Base-by-base conservation (phyloP, 1,140 invertebrate genomes). In the Bacillus rossius region DNA sequence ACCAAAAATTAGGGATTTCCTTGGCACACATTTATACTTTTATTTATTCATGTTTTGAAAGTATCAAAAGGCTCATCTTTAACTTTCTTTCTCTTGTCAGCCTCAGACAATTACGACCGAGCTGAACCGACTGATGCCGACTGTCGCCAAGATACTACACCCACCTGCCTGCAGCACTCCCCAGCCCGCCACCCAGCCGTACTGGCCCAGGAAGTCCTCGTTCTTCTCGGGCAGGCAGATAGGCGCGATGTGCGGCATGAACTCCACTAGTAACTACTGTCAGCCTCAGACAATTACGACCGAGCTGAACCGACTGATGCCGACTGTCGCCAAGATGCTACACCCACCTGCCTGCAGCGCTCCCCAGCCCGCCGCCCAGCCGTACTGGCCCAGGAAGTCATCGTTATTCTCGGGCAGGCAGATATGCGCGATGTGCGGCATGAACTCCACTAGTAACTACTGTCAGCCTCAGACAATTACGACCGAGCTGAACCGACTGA, bases 301-400 rank as follows among this genome's bases (percentile, higher is more conserved):
- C 29, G 29, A 34, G 5, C 29, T 34, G 4, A 34, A 10, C 4
- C 10, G 29, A 34, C 29, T 34, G 10, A 7, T 34, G 29, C 29
- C 10, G 29, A 34, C 29, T 34, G n/a, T n/a, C n/a, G n/a, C n/a
- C n/a, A n/a, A n/a, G n/a, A n/a, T n/a, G n/a, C n/a, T n/a, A n/a
- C n/a, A 14, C 50, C 68, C 68, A 80, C 84, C 83, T 69, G 84
- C 80, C 75, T 86, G 90, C n/a, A 96, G 75, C 5, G 93, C 93
- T 23, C 94, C 94, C 94, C 94, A 96, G 29, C 94, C 94, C 0
- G 92, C 92, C 13, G 92, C 92, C 84, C 91, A 94, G 3, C 91
- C 93, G 61, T 89, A 91, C 71, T 92, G 88, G 5, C 93, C 92
- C 8, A 93, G 75, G 72, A 94, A 96, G 67, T 92, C 91, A 57